phyloP scores from a whole-genome alignment of 2,888 invertebrate species.

The Agonopterix alstromeriana region DNA sequence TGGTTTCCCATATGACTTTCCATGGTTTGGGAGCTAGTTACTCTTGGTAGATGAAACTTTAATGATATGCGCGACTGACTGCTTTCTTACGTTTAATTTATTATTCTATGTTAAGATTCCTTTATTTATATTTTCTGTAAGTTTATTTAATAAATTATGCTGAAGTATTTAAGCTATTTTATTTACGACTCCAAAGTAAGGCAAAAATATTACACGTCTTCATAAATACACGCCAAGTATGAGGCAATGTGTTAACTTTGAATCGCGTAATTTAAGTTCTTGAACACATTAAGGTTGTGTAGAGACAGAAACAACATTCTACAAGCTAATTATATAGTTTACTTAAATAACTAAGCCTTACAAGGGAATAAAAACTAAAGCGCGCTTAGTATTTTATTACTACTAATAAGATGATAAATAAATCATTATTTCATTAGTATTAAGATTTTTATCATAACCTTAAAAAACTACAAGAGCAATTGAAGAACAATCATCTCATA shows the following conservation, averaged over 20 bases:
- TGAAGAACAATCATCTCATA: no score
- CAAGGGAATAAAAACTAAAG: constrained; percentile 13
- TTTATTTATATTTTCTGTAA: constrained; percentile 1
- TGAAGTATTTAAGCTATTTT: constrained; percentile 10
- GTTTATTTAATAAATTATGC: constrained; percentile 14
- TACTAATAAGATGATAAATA: not conserved
- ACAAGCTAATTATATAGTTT: constrained; percentile 21
- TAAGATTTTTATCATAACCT: no score
- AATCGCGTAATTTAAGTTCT: constrained; percentile 22
- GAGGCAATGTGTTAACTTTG: constrained; percentile 23
- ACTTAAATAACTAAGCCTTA: constrained; percentile 21
- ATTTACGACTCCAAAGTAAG: not conserved
- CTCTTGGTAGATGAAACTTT: constrained; percentile 32
- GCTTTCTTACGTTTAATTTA: constrained; percentile 22
- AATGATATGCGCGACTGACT: constrained; percentile 40
- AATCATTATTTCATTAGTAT: no score
- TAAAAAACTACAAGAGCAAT: no score
- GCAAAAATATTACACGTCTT: constrained; percentile 1
- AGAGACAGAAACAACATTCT: constrained; percentile 31
- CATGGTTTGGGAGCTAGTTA: constrained; percentile 31
- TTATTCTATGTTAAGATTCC: constrained; percentile 2
- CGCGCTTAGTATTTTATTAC: constrained; percentile 2
- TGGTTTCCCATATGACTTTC: constrained; percentile 36
- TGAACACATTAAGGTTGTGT: constrained; percentile 18
- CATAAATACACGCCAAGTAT: constrained; percentile 5